Evolutionary conservation across 1,140 invertebrate genomes (phyloP), one percentile per base, ranked within the genome.

Genomic region (Mylabris phalerata): DNA sequence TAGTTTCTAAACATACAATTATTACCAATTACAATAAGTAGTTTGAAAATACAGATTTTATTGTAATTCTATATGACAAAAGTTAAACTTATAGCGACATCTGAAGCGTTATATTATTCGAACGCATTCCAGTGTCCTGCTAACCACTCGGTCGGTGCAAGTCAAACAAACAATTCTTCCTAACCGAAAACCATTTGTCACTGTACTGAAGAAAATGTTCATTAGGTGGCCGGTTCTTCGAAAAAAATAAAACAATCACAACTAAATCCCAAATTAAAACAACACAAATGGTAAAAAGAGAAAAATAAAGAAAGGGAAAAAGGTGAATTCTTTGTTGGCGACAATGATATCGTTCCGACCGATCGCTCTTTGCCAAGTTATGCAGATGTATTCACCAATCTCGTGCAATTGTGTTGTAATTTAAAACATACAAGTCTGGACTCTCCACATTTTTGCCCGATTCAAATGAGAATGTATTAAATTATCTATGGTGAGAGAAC

Each of bases 351-450:
- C 68, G 64, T 61, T 57, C 62, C 32, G 32, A 60, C 54, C 66
- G 65, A 65, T 67, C 65, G 62, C 59, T 32, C 32, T 55, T 39
- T 62, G 59, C 47, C 68, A 71, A 71, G 59, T 69, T 71, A 71
- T 71, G 69, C 69, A 71, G 69, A 71, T 71, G 60, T 71, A 69
- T 71, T 69, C 69, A 57, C 65, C 66, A 69, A 70, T 71, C 69
- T 71, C 69, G 58, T 69, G 67, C 69, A 71, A 71, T 71, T 71
- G 69, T 71, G 64, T 66, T 69, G 67, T 71, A 67, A 71, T 71
- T 71, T 71, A 69, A 69, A 62, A 64, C 60, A 57, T 63, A 64
- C 61, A 62, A 58, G 63, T 61, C 64, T 66, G 60, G 60, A 42
- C 62, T 56, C 62, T 56, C 48, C 55, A 61, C 58, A 68, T 70